phyloP scores from a whole-genome alignment of 2,113 vertebrate species.

The Nannobrachium achirus region DNA sequence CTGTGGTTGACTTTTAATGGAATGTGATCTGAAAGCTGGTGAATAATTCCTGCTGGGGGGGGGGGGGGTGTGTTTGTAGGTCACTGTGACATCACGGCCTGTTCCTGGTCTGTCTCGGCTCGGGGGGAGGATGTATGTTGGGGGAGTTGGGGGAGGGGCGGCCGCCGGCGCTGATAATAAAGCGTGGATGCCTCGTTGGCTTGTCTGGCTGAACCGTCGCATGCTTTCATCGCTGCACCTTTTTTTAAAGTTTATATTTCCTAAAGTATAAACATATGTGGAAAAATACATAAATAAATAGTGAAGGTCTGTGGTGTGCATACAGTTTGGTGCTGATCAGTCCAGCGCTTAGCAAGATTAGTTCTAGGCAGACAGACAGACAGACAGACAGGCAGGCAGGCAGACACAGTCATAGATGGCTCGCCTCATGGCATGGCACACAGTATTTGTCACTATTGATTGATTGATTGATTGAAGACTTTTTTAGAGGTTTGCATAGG shows the following conservation, averaged over 20 bases:
- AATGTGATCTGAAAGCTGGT: conserved; percentile 65
- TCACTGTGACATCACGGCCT: conserved; percentile 69
- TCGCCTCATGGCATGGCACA: no score
- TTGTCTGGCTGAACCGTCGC: conserved; percentile 37
- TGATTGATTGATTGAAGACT: no score
- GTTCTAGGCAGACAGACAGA: no score
- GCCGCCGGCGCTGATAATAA: background rate
- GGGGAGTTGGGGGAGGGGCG: background rate
- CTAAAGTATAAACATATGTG: no score
- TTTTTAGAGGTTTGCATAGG: no score
- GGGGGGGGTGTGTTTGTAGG: conserved; percentile 67
- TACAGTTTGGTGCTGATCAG: no score
- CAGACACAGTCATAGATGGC: no score
- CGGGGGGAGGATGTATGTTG: background rate
- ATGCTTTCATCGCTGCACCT: background rate
- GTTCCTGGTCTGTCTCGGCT: conserved; percentile 55
- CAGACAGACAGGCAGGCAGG: no score
- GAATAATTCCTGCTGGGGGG: conserved; percentile 57
- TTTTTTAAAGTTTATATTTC: background rate
- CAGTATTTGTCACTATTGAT: no score
- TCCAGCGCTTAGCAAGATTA: no score
- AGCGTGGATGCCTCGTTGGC: conserved; percentile 21
- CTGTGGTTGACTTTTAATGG: conserved; percentile 60
- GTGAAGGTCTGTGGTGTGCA: no score
- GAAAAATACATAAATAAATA: no score